Evolutionary conservation across 2,888 invertebrate genomes (phyloP), one percentile per base, ranked within the genome.

Genomic region (Cosmorhoe ocellata): DNA sequence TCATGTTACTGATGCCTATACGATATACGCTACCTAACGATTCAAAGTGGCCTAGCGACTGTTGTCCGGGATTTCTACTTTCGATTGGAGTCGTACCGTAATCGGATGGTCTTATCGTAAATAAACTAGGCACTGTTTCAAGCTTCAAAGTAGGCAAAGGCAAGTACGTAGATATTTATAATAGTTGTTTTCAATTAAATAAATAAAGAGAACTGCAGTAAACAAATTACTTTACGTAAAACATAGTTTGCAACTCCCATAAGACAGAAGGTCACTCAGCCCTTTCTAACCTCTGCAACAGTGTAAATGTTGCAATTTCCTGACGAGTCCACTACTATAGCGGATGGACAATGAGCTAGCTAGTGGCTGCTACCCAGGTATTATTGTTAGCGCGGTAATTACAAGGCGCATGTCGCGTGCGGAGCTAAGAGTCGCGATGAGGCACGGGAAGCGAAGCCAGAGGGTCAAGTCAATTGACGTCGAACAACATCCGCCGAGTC

Each of bases 381-480:
- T 52, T 36, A 47, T 45, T 36, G 48, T 37, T 18, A 40, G 42
- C 28, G 11, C 36, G 62, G 59, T 55, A 64, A 66, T 56, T 51
- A 61, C 43, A 49, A 50, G 53, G 41, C 37, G 51, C 53, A 43
- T 67, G 74, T 72, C 76, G 76, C 72, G 73, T 74, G 71, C 65
- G 67, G 67, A 39, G 61, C 67, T 66, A 66, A 74, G 63, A 65
- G 64, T 39, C 11, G 39, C 54, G 66, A 68, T 65, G 76, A 70
- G 73, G 70, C 68, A 78, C 83, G 84, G 82, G 80, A 83, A 78
- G 74, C 71, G 76, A 66, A 74, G 76, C 70, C 81, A 79, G 81
- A 78, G 85, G 88, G 88, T 87, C 88, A 88, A 88, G 80, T 84
- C 87, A 88, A 89, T 87, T 87, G 85, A 81, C 76, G 82, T 72